Evolutionary conservation across 2,113 vertebrate species (phyloP).

Genomic region (Psephotus haematonotus): DNA sequence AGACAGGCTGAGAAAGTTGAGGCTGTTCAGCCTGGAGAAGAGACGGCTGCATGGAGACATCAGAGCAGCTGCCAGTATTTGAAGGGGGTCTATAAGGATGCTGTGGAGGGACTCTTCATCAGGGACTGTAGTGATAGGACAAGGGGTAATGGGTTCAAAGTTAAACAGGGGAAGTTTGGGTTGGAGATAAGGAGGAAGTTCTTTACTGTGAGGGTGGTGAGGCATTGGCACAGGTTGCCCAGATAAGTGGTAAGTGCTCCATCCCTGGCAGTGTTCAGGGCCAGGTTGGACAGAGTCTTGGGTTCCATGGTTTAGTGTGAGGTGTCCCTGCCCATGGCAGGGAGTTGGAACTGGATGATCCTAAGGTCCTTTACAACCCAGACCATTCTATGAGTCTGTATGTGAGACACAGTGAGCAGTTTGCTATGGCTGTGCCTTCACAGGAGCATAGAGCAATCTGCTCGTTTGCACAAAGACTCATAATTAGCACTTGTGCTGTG

Average conservation of each 20-base stretch:
- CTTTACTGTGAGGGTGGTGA: not conserved
- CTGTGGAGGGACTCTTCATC: not conserved
- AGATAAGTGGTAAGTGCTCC: not conserved
- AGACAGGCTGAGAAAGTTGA: not conserved
- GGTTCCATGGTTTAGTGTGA: not conserved
- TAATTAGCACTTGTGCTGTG: not conserved
- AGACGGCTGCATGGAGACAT: not conserved
- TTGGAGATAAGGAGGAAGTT: not conserved
- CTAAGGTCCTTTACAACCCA: not conserved
- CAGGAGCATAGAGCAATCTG: not conserved
- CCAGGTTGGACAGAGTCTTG: not conserved
- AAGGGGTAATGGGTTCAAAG: not conserved
- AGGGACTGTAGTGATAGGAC: not conserved
- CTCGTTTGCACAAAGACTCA: not conserved
- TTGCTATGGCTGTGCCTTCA: not conserved
- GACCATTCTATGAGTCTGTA: accelerated
- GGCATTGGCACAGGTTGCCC: not conserved
- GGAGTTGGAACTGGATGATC: not conserved
- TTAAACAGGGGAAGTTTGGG: not conserved
- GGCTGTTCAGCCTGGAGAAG: not conserved
- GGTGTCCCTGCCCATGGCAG: not conserved
- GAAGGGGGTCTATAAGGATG: not conserved
- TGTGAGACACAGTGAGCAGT: accelerated
- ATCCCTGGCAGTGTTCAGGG: not conserved
- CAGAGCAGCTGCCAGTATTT: not conserved